Conservation (phyloP, 2,797 vertebrate species). For the Acipenser oxyrinchus region DNA sequence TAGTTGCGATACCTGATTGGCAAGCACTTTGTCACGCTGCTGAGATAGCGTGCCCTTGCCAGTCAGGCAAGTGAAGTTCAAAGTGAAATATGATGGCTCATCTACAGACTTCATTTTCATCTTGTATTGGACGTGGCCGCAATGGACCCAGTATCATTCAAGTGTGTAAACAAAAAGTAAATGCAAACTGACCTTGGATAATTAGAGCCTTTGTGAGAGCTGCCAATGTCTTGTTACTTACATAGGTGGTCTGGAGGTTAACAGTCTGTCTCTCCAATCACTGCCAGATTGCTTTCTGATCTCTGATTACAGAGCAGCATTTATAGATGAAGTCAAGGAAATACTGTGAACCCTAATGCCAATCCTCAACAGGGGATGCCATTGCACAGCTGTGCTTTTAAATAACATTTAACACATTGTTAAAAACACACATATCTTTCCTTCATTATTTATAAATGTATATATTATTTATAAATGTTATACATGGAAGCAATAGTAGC, state of each 20-base stretch:
- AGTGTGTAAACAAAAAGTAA: neutral
- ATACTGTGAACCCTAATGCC: too few relatives aligned
- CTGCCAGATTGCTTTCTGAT: too few relatives aligned
- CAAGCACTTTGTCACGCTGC: neutral
- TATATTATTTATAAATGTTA: too few relatives aligned
- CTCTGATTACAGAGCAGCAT: too few relatives aligned
- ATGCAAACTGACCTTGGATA: neutral
- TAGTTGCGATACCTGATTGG: neutral
- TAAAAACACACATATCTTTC: too few relatives aligned
- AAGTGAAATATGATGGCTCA: neutral
- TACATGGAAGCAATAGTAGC: too few relatives aligned
- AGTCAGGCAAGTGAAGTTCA: neutral
- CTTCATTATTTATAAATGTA: too few relatives aligned
- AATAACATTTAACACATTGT: too few relatives aligned
- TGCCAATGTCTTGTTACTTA: neutral
- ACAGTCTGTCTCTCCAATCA: too few relatives aligned
- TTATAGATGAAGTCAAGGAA: too few relatives aligned
- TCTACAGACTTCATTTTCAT: neutral
- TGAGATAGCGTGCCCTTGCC: neutral
- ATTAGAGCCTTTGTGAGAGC: neutral
- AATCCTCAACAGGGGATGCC: too few relatives aligned
- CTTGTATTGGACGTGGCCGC: neutral
- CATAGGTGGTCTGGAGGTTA: neutral
- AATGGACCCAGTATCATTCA: neutral
- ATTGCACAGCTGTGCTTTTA: too few relatives aligned